A percentile compares a stretch with the other conserved stretches of the same genome.
These are phyloP conservation scores for Reticulitermes speratus DNA, from an alignment of 1,140 invertebrate genomes.

Conservation along the genomic window DNA sequence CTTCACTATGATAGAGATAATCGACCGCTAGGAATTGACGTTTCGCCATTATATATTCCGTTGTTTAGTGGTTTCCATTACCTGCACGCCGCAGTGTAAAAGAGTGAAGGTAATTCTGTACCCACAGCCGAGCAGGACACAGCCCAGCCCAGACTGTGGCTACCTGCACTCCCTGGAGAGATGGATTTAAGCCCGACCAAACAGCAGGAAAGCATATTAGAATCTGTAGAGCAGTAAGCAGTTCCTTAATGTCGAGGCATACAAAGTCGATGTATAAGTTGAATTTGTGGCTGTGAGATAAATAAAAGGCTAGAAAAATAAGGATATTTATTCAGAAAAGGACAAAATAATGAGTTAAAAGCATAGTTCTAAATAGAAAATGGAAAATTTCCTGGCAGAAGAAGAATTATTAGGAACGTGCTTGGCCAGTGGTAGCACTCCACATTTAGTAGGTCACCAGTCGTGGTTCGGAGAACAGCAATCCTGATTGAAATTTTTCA, in stretches of 20 bases:
- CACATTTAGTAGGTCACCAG: too few species aligned
- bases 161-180: background rate
- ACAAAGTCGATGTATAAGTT: background rate
- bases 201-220: background rate
- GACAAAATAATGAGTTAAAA: background rate
- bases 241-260: background rate
- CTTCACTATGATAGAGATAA: too few species aligned
- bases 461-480: too few species aligned
- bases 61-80: background rate
- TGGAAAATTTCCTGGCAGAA: too few species aligned
- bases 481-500: too few species aligned
- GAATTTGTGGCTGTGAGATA: background rate
- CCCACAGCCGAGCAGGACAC: background rate
- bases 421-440: too few species aligned
- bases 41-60: too few species aligned
- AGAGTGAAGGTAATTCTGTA: background rate
- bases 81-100: background rate
- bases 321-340: background rate
- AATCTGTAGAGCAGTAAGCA: too few species aligned
- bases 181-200: background rate
- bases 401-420: too few species aligned
- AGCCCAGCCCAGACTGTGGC: background rate
- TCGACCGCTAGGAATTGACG: background rate
- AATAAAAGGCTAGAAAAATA: background rate
- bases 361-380: too few species aligned